Evolutionary conservation across 2,888 invertebrate species (phyloP).

Genomic region (Tanypteryx hageni): DNA sequence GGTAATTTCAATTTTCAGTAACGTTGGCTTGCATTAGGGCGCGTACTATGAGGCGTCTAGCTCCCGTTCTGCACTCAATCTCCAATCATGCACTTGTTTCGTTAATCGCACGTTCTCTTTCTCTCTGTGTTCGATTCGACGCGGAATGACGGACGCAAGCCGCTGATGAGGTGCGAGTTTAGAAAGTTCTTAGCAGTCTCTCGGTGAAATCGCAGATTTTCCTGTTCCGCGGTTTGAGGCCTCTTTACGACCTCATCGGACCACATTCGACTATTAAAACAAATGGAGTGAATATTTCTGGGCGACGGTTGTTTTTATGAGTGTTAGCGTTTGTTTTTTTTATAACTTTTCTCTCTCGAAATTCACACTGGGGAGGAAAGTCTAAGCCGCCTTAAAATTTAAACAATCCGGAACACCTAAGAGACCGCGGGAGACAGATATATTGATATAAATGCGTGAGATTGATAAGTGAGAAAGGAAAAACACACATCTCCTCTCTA

Average conservation of each 20-base stretch:
- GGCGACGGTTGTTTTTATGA: not conserved
- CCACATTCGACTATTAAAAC: not conserved
- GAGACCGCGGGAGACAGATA: too few species aligned
- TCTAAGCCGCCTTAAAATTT: too few species aligned
- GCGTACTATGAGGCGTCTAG: not conserved
- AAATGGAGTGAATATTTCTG: not conserved
- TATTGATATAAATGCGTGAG: too few species aligned
- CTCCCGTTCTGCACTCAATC: not conserved
- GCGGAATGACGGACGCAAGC: not conserved
- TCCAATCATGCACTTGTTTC: not conserved
- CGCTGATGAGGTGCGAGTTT: slow-evolving; percentile 5
- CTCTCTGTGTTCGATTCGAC: not conserved
- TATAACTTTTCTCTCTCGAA: too few species aligned
- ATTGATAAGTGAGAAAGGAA: too few species aligned
- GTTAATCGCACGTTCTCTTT: not conserved
- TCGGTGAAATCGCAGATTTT: not conserved
- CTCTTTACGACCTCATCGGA: not conserved
- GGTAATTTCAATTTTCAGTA: not conserved
- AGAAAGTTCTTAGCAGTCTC: slow-evolving; percentile 20
- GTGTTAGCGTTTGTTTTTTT: not conserved
- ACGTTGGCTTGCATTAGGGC: not conserved
- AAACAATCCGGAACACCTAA: too few species aligned
- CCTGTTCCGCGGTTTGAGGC: not conserved
- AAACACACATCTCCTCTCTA: too few species aligned
- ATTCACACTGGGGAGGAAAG: too few species aligned